Evolutionary conservation across 2,797 vertebrate genomes (phyloP), one percentile per base, ranked within the genome.

Genomic region (Poeciliopsis turneri): DNA sequence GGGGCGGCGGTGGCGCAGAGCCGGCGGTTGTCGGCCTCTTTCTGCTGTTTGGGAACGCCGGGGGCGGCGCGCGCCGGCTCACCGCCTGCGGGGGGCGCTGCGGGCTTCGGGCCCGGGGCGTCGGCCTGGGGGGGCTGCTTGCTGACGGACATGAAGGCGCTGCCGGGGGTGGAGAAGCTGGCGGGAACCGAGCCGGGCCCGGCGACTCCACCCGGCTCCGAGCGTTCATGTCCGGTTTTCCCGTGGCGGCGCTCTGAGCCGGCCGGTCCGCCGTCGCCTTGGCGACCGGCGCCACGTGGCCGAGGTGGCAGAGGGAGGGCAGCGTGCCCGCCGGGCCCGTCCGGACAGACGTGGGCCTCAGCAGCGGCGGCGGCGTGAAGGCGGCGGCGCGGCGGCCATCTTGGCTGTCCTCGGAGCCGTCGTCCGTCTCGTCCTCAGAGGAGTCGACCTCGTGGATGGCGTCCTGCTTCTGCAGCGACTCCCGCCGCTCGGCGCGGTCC

Each of bases 371-470:
- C 0, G 94, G 90, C 64, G 89, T 83, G 83, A 91, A 94, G 82
- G 88, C 81, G 2, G 86, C 6, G 79, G 87, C 70, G 76, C 94
- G 92, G 82, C 95, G 94, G 47, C 95, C 96, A 36, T 97, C 97
- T 84, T 97, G 97, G 89, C 96, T 97, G 74, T 97, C 97, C 92
- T 98, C 97, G 0, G 97, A 97, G 49, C 97, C 97, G 82, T 99
- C 98, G 20, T 98, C 97, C 0, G 96, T 96, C 93, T 98, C 97
- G 88, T 99, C 98, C 93, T 99, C 98, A 0, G 98, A 99, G 2
- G 97, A 98, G 86, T 99, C 97, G 2, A 99, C 98, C 91, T 99
- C 98, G 13, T 96, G 97, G 85, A 99, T 99, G 88, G 97, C 98
- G 87, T 99, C 98, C 53, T 99, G 98, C 85, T 99, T 99, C 91